Base-by-base conservation (phyloP, 2,113 vertebrate species). In the Sapajus apella region DNA sequence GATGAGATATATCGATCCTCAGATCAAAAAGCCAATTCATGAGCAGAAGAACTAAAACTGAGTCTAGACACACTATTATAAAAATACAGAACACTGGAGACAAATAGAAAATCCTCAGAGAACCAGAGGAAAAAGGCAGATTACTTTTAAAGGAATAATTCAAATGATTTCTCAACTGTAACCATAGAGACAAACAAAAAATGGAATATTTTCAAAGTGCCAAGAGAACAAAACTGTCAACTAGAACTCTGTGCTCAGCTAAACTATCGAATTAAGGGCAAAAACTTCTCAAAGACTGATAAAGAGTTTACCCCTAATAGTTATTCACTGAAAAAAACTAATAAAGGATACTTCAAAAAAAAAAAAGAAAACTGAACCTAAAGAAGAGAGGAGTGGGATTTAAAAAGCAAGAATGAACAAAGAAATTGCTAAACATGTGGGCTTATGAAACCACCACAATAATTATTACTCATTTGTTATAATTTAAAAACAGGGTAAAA, bases 371-470 rank as follows among this genome's bases (percentile, higher is more conserved):
- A 37, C 35, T 18, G 98, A 98, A 97, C 99, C 99, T 98, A 99
- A 99, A 98, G 99, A 99, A 97, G 99, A 99, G 97, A 99, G 99
- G 98, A 99, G 8, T 64, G 73, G 35, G 12, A 94, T 73, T 82
- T 88, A 40, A 40, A 40, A 73, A 81, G 76, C 50, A 43, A 43
- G 12, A 82, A 55, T 40, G 52, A 61, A 83, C n/a, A 83, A n/a
- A 81, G 43, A 88, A 95, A 90, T 1, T 66, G 43, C 77, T 83
- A 66, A 90, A 90, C 45, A 82, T 7, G 21, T 21, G 27, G 23
- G 20, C 27, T 89, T 90, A 40, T 89, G 77, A 94, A 75, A 84
- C 43, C 40, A 88, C 35, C 21, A 47, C 32, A 85, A 18, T 37
- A 66, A 52, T 77, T 45, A 84, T 56, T 77, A 90, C 70, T 77